These are phyloP conservation scores for Operophtera brumata DNA, from an alignment of 2,888 invertebrate species.

Conservation along the genomic window DNA sequence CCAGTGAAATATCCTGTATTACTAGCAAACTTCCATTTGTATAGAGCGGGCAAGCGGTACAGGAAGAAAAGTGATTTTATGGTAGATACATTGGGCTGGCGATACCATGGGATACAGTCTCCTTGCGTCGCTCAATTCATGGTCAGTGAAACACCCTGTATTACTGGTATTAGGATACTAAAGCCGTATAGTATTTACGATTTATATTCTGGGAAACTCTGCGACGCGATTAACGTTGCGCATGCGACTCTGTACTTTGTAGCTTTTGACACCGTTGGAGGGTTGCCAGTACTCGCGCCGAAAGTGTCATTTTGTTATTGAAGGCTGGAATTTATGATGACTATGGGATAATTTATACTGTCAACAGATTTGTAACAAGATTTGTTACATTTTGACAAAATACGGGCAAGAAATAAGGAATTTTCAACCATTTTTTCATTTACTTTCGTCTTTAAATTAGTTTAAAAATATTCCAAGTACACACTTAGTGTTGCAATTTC, in stretches of 20 bases:
- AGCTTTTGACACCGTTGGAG: constrained; percentile 1
- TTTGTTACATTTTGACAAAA: background rate
- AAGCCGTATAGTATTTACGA: background rate
- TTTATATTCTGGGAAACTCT: background rate
- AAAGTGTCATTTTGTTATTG: background rate
- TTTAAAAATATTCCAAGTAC: background rate
- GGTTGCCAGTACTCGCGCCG: background rate
- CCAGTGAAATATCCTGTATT: too few relatives aligned
- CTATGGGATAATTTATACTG: background rate
- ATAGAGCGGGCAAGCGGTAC: too few relatives aligned
- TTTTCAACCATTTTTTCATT: too few relatives aligned
- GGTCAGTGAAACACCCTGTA: background rate
- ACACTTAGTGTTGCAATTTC: constrained; percentile 13
- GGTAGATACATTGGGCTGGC: too few relatives aligned
- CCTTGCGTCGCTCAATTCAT: background rate
- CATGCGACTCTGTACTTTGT: background rate
- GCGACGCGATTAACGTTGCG: background rate
- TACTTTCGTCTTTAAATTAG: too few relatives aligned
- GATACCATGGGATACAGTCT: too few relatives aligned
- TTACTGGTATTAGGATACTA: background rate
- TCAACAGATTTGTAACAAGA: background rate
- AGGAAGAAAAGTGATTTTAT: too few relatives aligned
- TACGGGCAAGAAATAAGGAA: background rate
- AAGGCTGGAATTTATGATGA: background rate
- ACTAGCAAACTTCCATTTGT: too few relatives aligned